A percentile compares a stretch with the other conserved stretches of the same genome.
Evolutionary conservation across 1,140 invertebrate genomes (phyloP).

Genomic region (Tetraneura akinire): DNA sequence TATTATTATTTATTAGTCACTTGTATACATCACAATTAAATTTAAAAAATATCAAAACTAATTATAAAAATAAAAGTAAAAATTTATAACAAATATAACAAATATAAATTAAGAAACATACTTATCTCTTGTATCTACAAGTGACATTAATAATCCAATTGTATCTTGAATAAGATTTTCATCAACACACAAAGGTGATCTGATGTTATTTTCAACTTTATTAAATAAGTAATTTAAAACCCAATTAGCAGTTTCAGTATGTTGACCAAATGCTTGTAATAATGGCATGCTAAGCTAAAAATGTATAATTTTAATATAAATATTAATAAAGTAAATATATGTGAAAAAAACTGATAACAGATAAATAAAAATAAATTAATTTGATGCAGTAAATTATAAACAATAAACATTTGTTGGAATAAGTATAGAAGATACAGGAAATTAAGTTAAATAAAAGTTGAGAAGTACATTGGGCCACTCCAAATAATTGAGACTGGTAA

Average conservation of each 20-base stretch:
- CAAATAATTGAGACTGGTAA: too few species aligned
- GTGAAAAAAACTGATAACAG: conserved; percentile 44
- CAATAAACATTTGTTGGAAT: too few species aligned
- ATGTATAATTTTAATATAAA: conserved; percentile 48
- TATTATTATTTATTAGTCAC: too few species aligned
- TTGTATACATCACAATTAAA: not conserved
- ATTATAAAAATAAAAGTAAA: not conserved
- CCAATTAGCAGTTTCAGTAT: conserved; percentile 65
- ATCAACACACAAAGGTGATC: conserved; percentile 63
- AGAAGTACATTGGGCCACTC: too few species aligned
- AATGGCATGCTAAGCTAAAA: conserved; percentile 62
- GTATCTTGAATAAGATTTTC: conserved; percentile 65
- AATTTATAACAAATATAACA: too few species aligned
- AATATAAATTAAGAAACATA: conserved; percentile 56
- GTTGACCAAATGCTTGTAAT: conserved; percentile 66
- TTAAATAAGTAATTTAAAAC: conserved; percentile 67
- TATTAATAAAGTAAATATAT: not conserved
- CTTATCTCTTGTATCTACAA: conserved; percentile 66
- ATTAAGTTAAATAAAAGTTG: too few species aligned
- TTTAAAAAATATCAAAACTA: not conserved
- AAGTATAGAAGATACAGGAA: too few species aligned
- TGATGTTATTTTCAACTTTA: conserved; percentile 66
- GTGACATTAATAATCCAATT: conserved; percentile 63
- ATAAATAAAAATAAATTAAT: not conserved
- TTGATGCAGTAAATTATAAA: too few species aligned